Evolutionary conservation across 2,888 invertebrate species (phyloP).

Genomic region (Latrodectus elegans): DNA sequence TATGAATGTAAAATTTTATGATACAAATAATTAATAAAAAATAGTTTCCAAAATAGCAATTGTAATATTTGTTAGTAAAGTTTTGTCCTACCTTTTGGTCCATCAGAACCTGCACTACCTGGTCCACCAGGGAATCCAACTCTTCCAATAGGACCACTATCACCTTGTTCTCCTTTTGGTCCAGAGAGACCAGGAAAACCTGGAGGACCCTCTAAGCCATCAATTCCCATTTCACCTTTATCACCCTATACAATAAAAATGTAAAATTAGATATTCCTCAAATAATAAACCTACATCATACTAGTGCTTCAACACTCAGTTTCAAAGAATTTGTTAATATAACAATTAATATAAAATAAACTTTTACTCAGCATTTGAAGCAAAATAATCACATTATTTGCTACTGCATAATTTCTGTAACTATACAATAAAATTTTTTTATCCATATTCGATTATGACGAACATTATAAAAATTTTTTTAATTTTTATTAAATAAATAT

Average conservation of each 20-base stretch:
- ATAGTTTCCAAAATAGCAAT: too few species aligned
- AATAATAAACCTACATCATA: not conserved
- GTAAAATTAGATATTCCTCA: not conserved
- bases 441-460: too few species aligned
- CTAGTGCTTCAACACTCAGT: too few species aligned
- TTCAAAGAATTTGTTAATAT: too few species aligned
- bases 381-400: too few species aligned
- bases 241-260: slow-evolving; percentile 37
- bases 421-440: too few species aligned
- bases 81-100: slow-evolving; percentile 46
- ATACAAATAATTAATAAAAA: not conserved
- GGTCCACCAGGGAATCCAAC: slow-evolving; percentile 73
- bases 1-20: not conserved
- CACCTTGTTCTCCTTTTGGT: slow-evolving; percentile 68
- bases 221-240: slow-evolving; percentile 58
- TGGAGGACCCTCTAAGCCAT: slow-evolving; percentile 58
- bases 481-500: too few species aligned
- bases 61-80: not conserved
- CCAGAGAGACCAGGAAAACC: slow-evolving; percentile 59
- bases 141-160: slow-evolving; percentile 70
- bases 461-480: too few species aligned
- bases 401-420: too few species aligned
- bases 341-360: too few species aligned
- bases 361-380: too few species aligned
- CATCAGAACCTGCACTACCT: slow-evolving; percentile 55